phyloP scores from a whole-genome alignment of 2,113 vertebrate species.

The Elaphurus davidianus region DNA sequence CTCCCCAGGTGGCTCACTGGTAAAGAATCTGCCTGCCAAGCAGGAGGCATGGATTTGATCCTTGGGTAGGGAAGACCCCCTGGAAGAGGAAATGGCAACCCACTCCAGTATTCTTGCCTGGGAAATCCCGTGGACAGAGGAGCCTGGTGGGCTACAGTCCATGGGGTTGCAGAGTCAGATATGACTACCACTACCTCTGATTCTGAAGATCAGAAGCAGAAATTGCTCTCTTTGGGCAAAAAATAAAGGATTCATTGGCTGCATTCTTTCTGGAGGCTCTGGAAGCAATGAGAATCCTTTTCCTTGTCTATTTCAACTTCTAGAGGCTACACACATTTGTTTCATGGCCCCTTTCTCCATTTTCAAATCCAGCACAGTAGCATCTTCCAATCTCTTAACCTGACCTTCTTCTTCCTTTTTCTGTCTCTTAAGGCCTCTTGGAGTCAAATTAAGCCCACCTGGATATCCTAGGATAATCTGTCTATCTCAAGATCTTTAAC shows the following conservation, averaged over 20 bases:
- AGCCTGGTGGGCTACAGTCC: not conserved
- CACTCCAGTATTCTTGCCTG: not conserved
- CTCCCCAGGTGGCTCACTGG: not conserved
- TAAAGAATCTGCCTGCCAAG: not conserved
- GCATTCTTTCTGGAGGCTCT: not conserved
- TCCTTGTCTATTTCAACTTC: not conserved
- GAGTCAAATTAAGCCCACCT: not conserved
- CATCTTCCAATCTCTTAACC: not conserved
- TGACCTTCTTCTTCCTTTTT: not conserved
- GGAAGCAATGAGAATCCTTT: not conserved
- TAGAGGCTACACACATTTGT: not conserved
- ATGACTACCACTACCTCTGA: not conserved
- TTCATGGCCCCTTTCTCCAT: not conserved
- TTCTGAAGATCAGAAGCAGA: not conserved
- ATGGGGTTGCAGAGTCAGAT: not conserved
- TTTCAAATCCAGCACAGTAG: not conserved
- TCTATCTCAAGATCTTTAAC: not conserved
- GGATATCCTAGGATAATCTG: not conserved
- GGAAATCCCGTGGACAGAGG: not conserved
- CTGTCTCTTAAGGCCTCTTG: not conserved
- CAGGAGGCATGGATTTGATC: not conserved
- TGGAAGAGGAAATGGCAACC: not conserved
- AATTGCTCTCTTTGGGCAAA: not conserved
- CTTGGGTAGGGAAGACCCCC: not conserved
- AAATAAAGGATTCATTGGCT: not conserved